Base-by-base conservation (phyloP, 2,797 vertebrate genomes). In the Melanotaenia pygmaea region DNA sequence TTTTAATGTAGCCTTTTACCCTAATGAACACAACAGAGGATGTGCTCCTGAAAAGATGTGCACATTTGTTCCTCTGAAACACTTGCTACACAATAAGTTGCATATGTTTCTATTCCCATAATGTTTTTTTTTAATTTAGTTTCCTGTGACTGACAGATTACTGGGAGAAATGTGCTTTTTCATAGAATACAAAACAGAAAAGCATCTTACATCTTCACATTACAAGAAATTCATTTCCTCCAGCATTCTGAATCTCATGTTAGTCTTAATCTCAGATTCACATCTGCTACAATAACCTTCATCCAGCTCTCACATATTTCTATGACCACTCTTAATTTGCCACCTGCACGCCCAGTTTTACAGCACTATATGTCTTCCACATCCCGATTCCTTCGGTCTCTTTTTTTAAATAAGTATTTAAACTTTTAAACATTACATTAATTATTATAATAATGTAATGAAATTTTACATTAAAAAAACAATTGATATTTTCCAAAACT, bases 1-100 rank as follows among this genome's bases (percentile, higher is more conserved):
- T 89, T 91, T 91, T 93, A 92, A 94, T 92, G 86, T 73, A 34
- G 77, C 85, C 87, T 89, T 92, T 92, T 91, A 86, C 89, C 66
- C 62, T 89, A 83, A 90, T 89, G 89, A 91, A 88, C 22, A 79
- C 86, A 85, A 11, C 82, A 70, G 75, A 78, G 79, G 68, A 74
- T 54, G 78, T 66, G 70, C 57, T 74, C 58, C 72, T 3, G 20
- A 72, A 64, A 51, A 72, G 62, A 77, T 64, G 38, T 61, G 76
- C 71, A 54, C 30, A 57, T 77, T 35, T 60, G 2, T 69, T 74
- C 53, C 56, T 72, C 59, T 63, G 60, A 72, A 80, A 69, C 61
- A 80, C 72, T 53, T 76, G 4, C 7, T 18, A 13, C 35, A 47
- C n/a, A 56, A 53, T 12, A 65, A 4, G 74, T 10, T 67, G 63